These are phyloP conservation scores for Bilobella aurantiaca DNA, from an alignment of 1,140 invertebrate genomes.

Conservation along the genomic window DNA sequence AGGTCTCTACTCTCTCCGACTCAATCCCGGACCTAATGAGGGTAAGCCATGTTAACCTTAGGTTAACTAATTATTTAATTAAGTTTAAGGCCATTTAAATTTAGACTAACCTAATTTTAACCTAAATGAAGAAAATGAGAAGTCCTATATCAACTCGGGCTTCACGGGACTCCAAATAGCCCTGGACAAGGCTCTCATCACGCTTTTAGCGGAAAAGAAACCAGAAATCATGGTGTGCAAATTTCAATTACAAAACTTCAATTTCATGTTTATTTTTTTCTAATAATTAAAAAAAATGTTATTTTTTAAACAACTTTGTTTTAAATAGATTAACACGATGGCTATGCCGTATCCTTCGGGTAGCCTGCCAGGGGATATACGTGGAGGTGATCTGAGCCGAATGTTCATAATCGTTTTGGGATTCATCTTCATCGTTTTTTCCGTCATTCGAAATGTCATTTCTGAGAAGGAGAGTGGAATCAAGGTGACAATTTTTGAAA, in stretches of 20 bases:
- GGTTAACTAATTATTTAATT: too few species aligned
- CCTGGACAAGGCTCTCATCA: conserved; percentile 25
- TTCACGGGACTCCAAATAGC: conserved; percentile 25
- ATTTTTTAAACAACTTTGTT: conserved; percentile 22
- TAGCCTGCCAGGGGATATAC: too few species aligned
- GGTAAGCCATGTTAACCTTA: too few species aligned
- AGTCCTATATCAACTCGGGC: conserved; percentile 16
- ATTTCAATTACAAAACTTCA: conserved; percentile 28
- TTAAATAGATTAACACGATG: too few species aligned
- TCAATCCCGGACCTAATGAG: too few species aligned
- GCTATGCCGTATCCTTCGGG: too few species aligned
- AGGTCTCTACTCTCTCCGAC: too few species aligned
- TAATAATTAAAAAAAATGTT: too few species aligned
- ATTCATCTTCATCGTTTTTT: conserved; percentile 32
- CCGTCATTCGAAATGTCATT: conserved; percentile 25
- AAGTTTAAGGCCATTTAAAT: too few species aligned
- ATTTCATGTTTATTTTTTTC: conserved; percentile 14
- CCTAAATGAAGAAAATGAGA: conserved; percentile 16
- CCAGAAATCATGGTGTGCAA: conserved; percentile 14
- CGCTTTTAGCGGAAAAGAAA: neutral
- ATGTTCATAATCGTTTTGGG: conserved; percentile 21
- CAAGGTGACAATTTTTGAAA: too few species aligned
- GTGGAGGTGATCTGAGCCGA: conserved; percentile 17
- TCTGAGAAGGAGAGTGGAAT: conserved; percentile 32
- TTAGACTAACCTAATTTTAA: too few species aligned